A percentile compares a stretch with the other conserved stretches of the same genome.
Evolutionary conservation across 2,888 invertebrate genomes (phyloP).

Genomic region (Amphimallon solstitiale): DNA sequence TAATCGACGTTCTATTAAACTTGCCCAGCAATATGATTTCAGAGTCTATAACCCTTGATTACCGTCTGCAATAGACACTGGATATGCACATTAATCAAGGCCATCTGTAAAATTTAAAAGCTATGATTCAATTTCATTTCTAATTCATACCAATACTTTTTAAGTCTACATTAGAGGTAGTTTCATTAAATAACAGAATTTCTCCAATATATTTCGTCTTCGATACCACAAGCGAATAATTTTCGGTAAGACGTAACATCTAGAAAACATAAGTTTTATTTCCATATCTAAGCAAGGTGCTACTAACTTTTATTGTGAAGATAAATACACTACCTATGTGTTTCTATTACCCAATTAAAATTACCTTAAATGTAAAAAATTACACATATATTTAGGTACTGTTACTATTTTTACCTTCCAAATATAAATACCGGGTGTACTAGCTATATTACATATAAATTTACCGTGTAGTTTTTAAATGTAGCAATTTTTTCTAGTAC

Average conservation of each 20-base stretch:
- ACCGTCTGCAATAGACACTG: slow-evolving; percentile 53
- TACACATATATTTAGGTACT: too few species aligned
- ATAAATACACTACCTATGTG: too few species aligned
- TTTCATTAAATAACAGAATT: slow-evolving; percentile 46
- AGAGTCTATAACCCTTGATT: slow-evolving; percentile 38
- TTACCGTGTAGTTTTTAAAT: too few species aligned
- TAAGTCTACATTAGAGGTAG: slow-evolving; percentile 47
- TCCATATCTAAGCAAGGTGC: too few species aligned
- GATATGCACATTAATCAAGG: slow-evolving; percentile 50
- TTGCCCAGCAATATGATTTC: slow-evolving; percentile 34
- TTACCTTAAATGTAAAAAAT: too few species aligned
- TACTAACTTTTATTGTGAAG: too few species aligned
- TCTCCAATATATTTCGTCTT: slow-evolving; percentile 57
- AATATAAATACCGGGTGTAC: too few species aligned
- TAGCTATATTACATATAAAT: too few species aligned
- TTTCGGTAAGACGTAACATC: slow-evolving; percentile 58
- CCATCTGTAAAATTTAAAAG: not conserved
- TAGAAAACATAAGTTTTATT: too few species aligned
- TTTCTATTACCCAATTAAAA: too few species aligned
- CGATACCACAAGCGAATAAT: slow-evolving; percentile 62
- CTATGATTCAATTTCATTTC: not conserved
- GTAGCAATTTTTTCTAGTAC: too few species aligned
- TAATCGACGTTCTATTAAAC: slow-evolving; percentile 40
- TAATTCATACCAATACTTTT: slow-evolving; percentile 49
- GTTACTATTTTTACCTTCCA: too few species aligned